phyloP scores from a whole-genome alignment of 2,888 invertebrate genomes.

The Ctena decussata region DNA sequence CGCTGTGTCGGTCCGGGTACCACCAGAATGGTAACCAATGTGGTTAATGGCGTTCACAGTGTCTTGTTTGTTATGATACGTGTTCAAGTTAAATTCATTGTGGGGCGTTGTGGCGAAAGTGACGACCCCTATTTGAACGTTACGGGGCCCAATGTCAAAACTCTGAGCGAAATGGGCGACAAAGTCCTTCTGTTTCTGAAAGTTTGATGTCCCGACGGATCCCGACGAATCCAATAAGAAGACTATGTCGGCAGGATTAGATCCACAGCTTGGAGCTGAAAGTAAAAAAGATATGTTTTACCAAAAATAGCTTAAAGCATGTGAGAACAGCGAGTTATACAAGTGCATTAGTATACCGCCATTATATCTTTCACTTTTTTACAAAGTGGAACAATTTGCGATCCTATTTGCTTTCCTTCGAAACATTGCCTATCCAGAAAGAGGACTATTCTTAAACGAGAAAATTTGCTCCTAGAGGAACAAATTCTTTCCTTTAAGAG shows the following conservation, averaged over 20 bases:
- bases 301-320: no score
- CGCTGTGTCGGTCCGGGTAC: constrained; percentile 80
- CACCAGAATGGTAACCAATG: constrained; percentile 75
- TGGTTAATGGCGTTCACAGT: constrained; percentile 69
- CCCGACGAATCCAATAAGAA: constrained; percentile 78
- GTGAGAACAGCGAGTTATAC: neutral
- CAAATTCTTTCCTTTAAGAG: no score
- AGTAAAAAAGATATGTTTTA: no score
- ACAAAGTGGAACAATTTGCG: no score
- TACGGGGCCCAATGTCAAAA: constrained; percentile 76
- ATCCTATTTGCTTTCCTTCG: no score
- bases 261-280: constrained; percentile 75
- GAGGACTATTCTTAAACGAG: no score
- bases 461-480: no score
- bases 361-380: neutral
- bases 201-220: constrained; percentile 73
- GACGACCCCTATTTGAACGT: constrained; percentile 76
- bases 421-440: no score
- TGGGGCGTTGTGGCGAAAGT: constrained; percentile 72
- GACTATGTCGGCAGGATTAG: constrained; percentile 76
- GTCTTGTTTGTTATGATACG: constrained; percentile 59
- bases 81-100: constrained; percentile 77
- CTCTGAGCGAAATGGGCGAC: constrained; percentile 74
- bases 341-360: neutral
- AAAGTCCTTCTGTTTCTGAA: constrained; percentile 75